phyloP scores from a whole-genome alignment of 2,113 vertebrate genomes.

The Passer montanus region DNA sequence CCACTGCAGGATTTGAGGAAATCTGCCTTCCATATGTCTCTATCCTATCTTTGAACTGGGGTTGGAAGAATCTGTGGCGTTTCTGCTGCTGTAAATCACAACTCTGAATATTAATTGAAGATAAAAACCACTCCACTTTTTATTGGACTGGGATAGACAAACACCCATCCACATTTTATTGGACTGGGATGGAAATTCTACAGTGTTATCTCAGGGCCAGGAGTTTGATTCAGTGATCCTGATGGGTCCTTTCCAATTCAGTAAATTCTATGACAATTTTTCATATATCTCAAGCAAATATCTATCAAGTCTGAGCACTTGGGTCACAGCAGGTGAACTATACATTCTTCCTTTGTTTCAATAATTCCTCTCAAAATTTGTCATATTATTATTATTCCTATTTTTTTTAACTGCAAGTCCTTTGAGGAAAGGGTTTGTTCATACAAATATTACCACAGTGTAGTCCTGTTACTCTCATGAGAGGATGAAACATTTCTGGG shows the following conservation, averaged over 20 bases:
- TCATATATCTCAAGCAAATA: neutral
- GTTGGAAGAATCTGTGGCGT: rapidly evolving
- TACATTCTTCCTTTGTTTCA: neutral
- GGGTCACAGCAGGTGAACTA: neutral
- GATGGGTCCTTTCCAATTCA: neutral
- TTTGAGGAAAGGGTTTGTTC: neutral
- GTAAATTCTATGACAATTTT: neutral
- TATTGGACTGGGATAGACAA: no score
- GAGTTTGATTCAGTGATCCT: neutral
- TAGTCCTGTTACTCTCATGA: neutral
- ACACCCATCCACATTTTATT: neutral
- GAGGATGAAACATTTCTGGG: neutral
- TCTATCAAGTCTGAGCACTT: neutral
- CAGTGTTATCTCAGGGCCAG: neutral
- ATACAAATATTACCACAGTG: neutral
- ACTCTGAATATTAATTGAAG: neutral
- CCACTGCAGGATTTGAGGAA: neutral
- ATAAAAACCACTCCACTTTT: neutral
- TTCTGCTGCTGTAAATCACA: neutral
- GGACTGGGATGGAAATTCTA: no score
- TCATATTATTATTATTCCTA: neutral
- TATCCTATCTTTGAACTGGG: neutral
- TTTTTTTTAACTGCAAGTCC: neutral
- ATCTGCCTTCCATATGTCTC: neutral
- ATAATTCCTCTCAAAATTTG: neutral